Evolutionary conservation across 2,797 vertebrate species (phyloP), one percentile per base, ranked within the genome.

Genomic region (Hephaestus fuliginosus): DNA sequence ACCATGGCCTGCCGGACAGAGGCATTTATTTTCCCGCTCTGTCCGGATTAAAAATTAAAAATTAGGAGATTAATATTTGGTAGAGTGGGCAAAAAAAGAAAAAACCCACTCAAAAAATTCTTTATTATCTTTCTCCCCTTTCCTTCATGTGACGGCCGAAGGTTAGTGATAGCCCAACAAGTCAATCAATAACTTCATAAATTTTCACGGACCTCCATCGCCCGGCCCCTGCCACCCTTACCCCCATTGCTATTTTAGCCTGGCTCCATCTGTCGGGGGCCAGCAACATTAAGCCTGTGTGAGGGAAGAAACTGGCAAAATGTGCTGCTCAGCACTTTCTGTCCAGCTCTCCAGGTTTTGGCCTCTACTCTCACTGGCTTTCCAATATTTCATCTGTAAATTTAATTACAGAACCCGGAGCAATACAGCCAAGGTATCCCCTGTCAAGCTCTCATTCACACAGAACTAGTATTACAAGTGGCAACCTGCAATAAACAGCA

Each of bases 1-100:
- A 96, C 94, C 96, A 96, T 88, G 95, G 94, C 95, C 95, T 93
- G 92, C 93, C 85, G 94, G 95, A 96, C 93, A 91, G 92, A 94
- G 91, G 94, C 95, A 96, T 97, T 97, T 93, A 95, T 96, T 96
- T 96, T 94, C 93, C 88, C 80, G 79, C 90, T 92, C 94, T 94
- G 95, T 95, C 95, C 74, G 80, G 95, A 95, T 96, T 96, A 96
- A 96, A 96, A 96, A 96, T 95, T 91, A 91, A 96, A 96, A 96
- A 96, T 97, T 95, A 93, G 93, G 88, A 96, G 92, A 96, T 97
- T 96, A 90, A 95, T 95, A 96, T 96, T 90, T 95, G 93, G 92
- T 75, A 69, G 87, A 92, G 85, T 87, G 71, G 82, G 88, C 85
- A 92, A 80, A 93, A 92, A 91, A 87, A 44, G 48, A 90, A 74